phyloP scores from a whole-genome alignment of 2,113 vertebrate species.

The Barnardius zonarius region DNA sequence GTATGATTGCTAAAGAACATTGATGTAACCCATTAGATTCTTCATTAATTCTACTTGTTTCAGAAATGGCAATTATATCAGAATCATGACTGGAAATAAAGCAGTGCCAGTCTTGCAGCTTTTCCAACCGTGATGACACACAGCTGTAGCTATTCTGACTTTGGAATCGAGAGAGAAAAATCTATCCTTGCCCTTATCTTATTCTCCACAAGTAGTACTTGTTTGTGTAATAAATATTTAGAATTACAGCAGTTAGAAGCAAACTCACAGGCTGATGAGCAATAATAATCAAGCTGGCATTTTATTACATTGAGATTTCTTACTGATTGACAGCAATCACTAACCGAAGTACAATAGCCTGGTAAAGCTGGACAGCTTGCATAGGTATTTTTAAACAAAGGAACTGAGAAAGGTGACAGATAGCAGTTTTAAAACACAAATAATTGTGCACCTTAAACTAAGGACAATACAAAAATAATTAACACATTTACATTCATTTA shows the following conservation, averaged over 20 bases:
- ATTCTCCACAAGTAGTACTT: background rate
- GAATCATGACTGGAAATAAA: background rate
- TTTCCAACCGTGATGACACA: background rate
- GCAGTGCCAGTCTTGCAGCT: background rate
- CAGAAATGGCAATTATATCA: background rate
- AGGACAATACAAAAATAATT: constrained; percentile 52
- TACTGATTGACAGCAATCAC: background rate
- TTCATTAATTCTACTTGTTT: background rate
- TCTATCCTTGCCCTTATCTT: background rate
- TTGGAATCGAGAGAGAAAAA: background rate
- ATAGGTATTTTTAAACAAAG: constrained; percentile 4
- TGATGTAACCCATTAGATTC: background rate
- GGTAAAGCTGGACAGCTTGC: constrained; percentile 18
- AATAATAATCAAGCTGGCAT: background rate
- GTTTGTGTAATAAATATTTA: background rate
- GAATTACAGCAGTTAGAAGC: background rate
- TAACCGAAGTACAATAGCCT: background rate
- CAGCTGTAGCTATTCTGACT: background rate
- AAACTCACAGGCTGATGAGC: background rate
- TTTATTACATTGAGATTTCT: constrained; percentile 25
- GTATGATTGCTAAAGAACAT: rapidly evolving
- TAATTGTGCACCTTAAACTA: constrained; percentile 16
- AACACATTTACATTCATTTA: constrained; percentile 54
- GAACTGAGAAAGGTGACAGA: background rate
- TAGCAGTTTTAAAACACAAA: background rate